Conservation (phyloP, 2,797 vertebrate genomes). For the Thripadectes ignobilis region DNA sequence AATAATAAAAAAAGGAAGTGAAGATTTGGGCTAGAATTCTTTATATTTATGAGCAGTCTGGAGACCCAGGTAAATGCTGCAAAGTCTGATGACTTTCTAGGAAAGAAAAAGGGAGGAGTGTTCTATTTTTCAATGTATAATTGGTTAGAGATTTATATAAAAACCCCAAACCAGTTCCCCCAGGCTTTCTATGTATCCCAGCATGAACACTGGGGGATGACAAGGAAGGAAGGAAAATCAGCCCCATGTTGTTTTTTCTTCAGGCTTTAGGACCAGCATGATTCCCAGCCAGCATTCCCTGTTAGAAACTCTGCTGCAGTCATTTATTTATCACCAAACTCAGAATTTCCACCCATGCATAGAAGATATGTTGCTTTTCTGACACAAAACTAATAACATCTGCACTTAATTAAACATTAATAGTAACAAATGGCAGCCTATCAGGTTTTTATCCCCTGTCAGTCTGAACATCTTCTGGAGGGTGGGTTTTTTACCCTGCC, state of each 20-base stretch:
- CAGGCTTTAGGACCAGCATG: neutral
- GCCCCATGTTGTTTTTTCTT: neutral
- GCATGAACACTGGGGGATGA: neutral
- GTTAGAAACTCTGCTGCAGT: neutral
- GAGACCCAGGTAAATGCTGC: neutral
- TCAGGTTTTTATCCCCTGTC: constrained; percentile 9
- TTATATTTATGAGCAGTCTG: neutral
- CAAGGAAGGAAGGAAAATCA: neutral
- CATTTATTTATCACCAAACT: constrained; percentile 25
- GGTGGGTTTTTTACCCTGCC: neutral
- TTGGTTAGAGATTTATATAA: neutral
- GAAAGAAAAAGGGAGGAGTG: neutral
- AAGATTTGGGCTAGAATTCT: neutral
- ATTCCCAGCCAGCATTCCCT: neutral
- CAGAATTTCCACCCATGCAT: neutral
- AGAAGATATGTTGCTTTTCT: constrained; percentile 32
- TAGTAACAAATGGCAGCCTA: constrained; percentile 39
- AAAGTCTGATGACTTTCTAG: neutral
- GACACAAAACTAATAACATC: constrained; percentile 40
- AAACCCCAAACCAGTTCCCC: neutral
- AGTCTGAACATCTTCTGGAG: neutral
- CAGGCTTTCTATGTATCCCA: neutral
- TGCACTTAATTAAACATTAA: constrained; percentile 69
- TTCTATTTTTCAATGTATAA: neutral
- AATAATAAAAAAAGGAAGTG: neutral